A percentile compares a stretch with the other conserved stretches of the same genome.
These are phyloP conservation scores for Metellina segmentata DNA, from an alignment of 2,888 invertebrate genomes.

Conservation along the genomic window DNA sequence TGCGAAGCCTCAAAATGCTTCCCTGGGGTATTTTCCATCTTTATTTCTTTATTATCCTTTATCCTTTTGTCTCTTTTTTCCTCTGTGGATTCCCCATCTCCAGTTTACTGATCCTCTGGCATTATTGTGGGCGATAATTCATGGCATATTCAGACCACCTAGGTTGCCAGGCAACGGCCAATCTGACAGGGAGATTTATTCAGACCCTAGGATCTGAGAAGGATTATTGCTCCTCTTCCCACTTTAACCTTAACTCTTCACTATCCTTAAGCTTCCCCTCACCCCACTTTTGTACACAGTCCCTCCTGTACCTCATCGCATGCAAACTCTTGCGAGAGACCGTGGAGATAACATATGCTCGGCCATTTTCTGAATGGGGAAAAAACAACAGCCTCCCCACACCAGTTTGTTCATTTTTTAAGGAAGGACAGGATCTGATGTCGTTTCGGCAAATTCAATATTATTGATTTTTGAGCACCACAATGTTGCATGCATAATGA, in stretches of 20 bases:
- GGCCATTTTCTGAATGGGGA: slow-evolving; percentile 35
- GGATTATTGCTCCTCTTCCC: slow-evolving; percentile 69
- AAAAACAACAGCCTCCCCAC: slow-evolving; percentile 30
- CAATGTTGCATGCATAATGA: slow-evolving; percentile 58
- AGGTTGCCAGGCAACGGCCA: slow-evolving; percentile 73
- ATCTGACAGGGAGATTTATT: slow-evolving; percentile 76
- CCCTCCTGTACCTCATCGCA: slow-evolving; percentile 41
- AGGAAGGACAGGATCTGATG: slow-evolving; percentile 23
- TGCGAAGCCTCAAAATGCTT: slow-evolving; percentile 51
- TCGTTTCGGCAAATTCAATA: slow-evolving; percentile 56
- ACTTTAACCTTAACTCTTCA: slow-evolving; percentile 67
- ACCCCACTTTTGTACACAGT: neutral
- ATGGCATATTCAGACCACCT: slow-evolving; percentile 70
- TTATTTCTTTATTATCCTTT: slow-evolving; percentile 73
- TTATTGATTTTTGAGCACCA: slow-evolving; percentile 46
- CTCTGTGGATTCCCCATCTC: slow-evolving; percentile 70
- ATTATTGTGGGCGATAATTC: slow-evolving; percentile 76
- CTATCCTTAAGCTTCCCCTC: slow-evolving; percentile 41
- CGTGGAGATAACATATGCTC: slow-evolving; percentile 36
- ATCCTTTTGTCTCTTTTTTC: slow-evolving; percentile 70
- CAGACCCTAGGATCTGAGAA: slow-evolving; percentile 61
- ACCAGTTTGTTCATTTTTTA: slow-evolving; percentile 41
- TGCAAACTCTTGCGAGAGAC: slow-evolving; percentile 50
- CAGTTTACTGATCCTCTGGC: slow-evolving; percentile 75
- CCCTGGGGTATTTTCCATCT: slow-evolving; percentile 58